These are phyloP conservation scores for Anolis carolinensis DNA, from an alignment of 2,113 vertebrate species.

Conservation along the genomic window DNA sequence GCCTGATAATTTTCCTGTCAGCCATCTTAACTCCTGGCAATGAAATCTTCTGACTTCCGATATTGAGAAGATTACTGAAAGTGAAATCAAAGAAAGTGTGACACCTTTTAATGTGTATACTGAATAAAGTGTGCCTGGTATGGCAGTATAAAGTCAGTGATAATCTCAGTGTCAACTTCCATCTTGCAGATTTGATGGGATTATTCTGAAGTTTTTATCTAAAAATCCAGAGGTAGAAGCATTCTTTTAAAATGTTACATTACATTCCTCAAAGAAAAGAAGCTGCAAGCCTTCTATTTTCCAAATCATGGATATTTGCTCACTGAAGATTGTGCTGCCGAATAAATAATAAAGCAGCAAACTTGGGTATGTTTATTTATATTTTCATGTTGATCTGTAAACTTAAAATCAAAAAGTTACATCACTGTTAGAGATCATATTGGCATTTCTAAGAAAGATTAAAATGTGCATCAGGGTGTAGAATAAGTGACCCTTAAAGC, in stretches of 20 bases:
- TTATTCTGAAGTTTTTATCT: not conserved
- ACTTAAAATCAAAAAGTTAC: not conserved
- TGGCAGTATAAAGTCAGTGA: not conserved
- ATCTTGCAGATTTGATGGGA: not conserved
- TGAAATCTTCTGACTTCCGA: not conserved
- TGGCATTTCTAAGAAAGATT: not conserved
- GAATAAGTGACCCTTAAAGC: constrained; percentile 1
- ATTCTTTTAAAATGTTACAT: not conserved
- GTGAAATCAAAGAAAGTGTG: not conserved
- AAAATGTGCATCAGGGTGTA: not conserved
- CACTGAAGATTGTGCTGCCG: not conserved
- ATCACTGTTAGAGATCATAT: not conserved
- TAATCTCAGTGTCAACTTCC: not conserved
- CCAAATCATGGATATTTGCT: not conserved
- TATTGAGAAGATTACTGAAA: not conserved
- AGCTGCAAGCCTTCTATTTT: not conserved
- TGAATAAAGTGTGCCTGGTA: not conserved
- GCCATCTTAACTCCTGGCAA: constrained; percentile 66
- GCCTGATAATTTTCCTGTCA: constrained; percentile 41
- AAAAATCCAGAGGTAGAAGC: not conserved
- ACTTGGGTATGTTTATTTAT: not conserved
- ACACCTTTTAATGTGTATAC: not conserved
- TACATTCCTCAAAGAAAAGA: not conserved
- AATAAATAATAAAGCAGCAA: not conserved
- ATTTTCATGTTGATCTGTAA: not conserved